A percentile compares a stretch with the other conserved stretches of the same genome.
These are phyloP conservation scores for Apis laboriosa DNA, from an alignment of 1,140 invertebrate species.

Conservation along the genomic window DNA sequence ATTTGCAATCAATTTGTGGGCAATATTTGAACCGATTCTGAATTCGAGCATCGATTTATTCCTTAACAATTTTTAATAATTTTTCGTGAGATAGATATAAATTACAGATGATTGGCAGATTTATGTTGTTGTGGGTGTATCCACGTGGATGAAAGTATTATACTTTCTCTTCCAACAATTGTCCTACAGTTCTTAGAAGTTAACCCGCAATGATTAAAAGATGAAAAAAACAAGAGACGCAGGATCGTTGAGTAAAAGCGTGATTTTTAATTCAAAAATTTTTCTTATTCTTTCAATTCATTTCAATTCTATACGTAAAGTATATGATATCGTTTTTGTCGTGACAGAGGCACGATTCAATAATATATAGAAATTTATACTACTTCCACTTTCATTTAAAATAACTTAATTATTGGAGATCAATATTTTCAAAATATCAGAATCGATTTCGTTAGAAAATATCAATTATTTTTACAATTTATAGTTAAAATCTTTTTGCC, in stretches of 20 bases:
- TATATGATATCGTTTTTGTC: too few species aligned
- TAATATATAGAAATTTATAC: too few species aligned
- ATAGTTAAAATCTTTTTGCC: too few species aligned
- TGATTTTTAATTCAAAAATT: not conserved
- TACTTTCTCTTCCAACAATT: constrained; percentile 12
- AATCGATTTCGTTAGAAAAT: too few species aligned
- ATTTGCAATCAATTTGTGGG: too few species aligned
- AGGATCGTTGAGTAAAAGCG: not conserved
- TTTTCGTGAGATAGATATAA: not conserved
- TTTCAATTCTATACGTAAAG: too few species aligned
- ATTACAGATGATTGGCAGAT: constrained; percentile 26
- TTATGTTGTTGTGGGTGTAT: constrained; percentile 29
- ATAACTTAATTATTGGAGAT: too few species aligned
- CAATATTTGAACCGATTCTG: not conserved
- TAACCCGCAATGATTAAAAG: constrained; percentile 4
- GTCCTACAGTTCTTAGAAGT: constrained; percentile 12
- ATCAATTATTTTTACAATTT: too few species aligned
- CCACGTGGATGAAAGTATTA: constrained; percentile 26
- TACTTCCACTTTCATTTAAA: too few species aligned
- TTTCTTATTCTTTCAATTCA: not conserved
- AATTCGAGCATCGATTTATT: not conserved
- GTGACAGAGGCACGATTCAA: too few species aligned
- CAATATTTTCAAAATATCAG: too few species aligned
- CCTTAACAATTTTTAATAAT: not conserved
- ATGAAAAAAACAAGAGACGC: not conserved